These are phyloP conservation scores for Dendropsophus ebraccatus DNA, from an alignment of 2,113 vertebrate genomes.

Conservation along the genomic window DNA sequence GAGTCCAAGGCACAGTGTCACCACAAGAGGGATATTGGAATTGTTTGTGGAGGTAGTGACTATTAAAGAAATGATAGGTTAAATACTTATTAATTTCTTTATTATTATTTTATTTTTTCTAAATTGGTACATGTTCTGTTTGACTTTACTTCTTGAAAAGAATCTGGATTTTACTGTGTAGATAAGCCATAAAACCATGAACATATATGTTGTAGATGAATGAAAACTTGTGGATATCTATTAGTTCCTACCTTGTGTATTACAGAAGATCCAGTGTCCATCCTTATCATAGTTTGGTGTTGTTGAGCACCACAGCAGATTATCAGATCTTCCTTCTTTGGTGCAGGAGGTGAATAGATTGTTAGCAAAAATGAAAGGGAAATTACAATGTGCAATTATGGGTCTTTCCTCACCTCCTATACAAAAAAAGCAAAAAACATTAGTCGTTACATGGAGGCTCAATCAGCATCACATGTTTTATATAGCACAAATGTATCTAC, in stretches of 20 bases:
- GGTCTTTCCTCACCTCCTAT: not conserved
- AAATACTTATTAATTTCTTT: not conserved
- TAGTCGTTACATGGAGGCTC: not conserved
- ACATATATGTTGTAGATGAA: too few species aligned
- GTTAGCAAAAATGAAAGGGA: conserved; percentile 33
- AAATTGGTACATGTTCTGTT: too few species aligned
- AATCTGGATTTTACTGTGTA: too few species aligned
- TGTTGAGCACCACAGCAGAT: conserved; percentile 37
- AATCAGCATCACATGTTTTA: not conserved
- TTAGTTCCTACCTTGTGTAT: not conserved
- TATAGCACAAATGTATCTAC: too few species aligned
- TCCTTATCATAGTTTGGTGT: conserved; percentile 34
- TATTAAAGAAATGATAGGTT: not conserved
- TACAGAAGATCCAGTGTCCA: conserved; percentile 16
- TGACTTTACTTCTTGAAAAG: too few species aligned
- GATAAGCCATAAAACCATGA: too few species aligned
- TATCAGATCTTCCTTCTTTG: conserved; percentile 3
- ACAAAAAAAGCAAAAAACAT: not conserved
- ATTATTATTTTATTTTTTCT: too few species aligned
- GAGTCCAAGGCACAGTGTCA: not conserved
- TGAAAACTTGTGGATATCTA: not conserved
- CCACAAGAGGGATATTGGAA: not conserved
- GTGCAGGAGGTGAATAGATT: conserved; percentile 15
- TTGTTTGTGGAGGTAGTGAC: not conserved
- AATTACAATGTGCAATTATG: conserved; percentile 26